Conservation (phyloP, 2,113 vertebrate species). For the Propithecus coquereli region DNA sequence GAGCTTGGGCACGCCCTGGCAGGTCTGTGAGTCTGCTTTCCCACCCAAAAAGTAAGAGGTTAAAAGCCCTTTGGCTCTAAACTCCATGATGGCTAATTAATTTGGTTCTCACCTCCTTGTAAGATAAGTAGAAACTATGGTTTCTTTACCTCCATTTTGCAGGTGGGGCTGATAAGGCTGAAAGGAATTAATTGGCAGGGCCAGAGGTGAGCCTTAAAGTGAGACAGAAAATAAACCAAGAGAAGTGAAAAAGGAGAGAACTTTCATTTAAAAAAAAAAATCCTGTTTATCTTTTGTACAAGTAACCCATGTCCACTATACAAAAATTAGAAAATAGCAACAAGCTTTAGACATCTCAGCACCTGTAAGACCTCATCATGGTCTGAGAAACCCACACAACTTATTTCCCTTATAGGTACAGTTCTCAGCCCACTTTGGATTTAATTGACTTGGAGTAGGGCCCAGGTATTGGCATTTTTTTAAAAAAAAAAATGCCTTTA, state of each 20-base stretch:
- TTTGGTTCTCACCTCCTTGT: not conserved
- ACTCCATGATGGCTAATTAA: not conserved
- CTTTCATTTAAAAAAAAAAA: not conserved
- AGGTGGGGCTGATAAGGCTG: not conserved
- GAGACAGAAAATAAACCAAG: too few species aligned
- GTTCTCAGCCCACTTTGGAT: not conserved
- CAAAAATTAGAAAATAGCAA: not conserved
- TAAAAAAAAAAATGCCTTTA: not conserved
- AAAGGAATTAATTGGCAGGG: not conserved
- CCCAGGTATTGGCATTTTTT: not conserved
- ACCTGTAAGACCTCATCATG: not conserved
- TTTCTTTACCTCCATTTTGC: not conserved
- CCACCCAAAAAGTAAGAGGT: not conserved
- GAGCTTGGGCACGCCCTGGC: not conserved
- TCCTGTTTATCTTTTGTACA: not conserved
- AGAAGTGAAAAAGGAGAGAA: too few species aligned
- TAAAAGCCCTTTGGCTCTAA: not conserved
- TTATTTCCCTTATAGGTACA: not conserved
- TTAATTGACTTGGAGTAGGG: not conserved
- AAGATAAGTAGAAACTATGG: not conserved
- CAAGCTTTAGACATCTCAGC: not conserved
- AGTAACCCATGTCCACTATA: not conserved
- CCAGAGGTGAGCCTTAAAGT: too few species aligned
- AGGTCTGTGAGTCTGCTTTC: not conserved
- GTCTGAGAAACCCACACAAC: not conserved